Percentiles rank a stretch among this genome's conserved stretches.
phyloP scores from a whole-genome alignment of 2,888 invertebrate genomes.

The Minunthozetes semirufus region DNA sequence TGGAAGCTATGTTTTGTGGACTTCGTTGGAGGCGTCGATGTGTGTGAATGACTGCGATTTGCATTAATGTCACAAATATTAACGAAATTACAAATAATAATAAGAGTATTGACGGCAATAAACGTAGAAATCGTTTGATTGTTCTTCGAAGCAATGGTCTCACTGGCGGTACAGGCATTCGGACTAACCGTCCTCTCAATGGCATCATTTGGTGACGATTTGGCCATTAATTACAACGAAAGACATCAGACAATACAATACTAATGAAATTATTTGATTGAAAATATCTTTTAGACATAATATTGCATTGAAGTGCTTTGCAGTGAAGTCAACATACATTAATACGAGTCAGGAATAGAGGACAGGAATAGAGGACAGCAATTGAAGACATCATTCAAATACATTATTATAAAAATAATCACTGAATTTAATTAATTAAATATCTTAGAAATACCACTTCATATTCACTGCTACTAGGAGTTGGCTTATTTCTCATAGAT shows the following conservation, averaged over 20 bases:
- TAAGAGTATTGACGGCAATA: constrained; percentile 41
- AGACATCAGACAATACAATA: constrained; percentile 5
- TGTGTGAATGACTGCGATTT: constrained; percentile 43
- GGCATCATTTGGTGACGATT: constrained; percentile 1
- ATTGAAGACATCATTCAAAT: too few relatives aligned
- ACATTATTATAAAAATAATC: too few relatives aligned
- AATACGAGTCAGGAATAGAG: too few relatives aligned
- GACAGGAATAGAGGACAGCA: too few relatives aligned
- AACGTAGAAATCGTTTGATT: constrained; percentile 41
- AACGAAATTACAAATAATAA: constrained; percentile 42
- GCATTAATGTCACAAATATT: constrained; percentile 43
- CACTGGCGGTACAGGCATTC: constrained; percentile 42
- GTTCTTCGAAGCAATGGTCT: constrained; percentile 42
- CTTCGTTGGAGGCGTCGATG: constrained; percentile 37
- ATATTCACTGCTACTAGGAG: too few relatives aligned
- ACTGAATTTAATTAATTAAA: too few relatives aligned
- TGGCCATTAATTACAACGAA: neutral
- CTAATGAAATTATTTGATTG: too few relatives aligned
- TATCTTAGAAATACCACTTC: too few relatives aligned
- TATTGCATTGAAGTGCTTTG: too few relatives aligned
- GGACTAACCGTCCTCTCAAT: constrained; percentile 36
- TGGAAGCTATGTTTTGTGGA: neutral
- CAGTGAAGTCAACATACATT: too few relatives aligned
- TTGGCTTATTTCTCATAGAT: too few relatives aligned
- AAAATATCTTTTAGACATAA: too few relatives aligned